phyloP scores from a whole-genome alignment of 2,797 vertebrate species.

The Vipera latastei region DNA sequence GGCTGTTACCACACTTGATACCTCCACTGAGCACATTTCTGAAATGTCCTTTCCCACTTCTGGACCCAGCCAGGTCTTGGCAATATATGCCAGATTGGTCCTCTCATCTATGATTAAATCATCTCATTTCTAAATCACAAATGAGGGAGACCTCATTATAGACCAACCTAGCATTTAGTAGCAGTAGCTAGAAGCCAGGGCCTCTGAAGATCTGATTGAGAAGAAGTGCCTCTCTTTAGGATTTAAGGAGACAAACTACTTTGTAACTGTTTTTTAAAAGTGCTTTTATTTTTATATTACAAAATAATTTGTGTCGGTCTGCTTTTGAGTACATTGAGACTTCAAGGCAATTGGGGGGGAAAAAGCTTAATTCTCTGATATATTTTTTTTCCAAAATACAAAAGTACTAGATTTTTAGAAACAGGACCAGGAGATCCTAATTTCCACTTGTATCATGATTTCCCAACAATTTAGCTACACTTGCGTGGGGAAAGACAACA shows the following conservation, averaged over 20 bases:
- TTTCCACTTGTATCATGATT: conserved; percentile 1
- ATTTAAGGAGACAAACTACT: neutral
- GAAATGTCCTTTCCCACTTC: neutral
- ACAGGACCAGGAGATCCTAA: neutral
- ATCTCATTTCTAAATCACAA: neutral
- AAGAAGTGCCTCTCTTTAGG: too few relatives aligned
- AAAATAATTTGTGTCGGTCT: conserved; percentile 30
- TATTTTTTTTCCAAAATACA: neutral
- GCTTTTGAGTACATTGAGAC: conserved; percentile 14
- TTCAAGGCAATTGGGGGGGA: neutral
- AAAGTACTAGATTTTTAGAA: conserved; percentile 4
- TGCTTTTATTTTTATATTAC: conserved; percentile 43
- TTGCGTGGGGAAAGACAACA: neutral
- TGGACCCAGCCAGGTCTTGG: neutral
- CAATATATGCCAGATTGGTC: neutral
- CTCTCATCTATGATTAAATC: neutral
- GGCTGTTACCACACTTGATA: neutral
- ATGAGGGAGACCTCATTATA: neutral
- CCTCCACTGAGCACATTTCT: neutral
- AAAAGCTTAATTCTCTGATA: neutral
- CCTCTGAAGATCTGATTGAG: neutral
- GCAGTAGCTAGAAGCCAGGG: neutral
- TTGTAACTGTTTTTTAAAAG: conserved; percentile 5
- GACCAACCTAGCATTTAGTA: neutral
- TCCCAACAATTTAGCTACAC: neutral